Percentiles rank a stretch among this genome's conserved stretches.
Evolutionary conservation across 2,797 vertebrate species (phyloP).

Genomic region (Gadopsis bispinosus): DNA sequence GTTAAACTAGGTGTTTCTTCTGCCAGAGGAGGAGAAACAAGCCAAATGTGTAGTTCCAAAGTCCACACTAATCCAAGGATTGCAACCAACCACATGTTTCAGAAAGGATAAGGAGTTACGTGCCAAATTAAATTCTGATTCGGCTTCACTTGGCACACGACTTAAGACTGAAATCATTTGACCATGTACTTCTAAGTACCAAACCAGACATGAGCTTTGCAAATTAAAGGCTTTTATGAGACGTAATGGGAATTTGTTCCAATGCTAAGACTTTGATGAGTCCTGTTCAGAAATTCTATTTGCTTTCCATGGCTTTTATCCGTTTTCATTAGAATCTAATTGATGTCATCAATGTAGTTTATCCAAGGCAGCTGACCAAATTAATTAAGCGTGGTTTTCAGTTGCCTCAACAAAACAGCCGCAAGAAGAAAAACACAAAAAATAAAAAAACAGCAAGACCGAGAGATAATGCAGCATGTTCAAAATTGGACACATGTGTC

Average conservation of each 20-base stretch:
- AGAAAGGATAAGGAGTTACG: slow-evolving; percentile 77
- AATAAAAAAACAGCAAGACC: not conserved
- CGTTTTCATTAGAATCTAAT: slow-evolving; percentile 83
- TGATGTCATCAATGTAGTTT: slow-evolving; percentile 83
- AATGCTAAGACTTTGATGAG: slow-evolving; percentile 80
- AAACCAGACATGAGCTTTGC: slow-evolving; percentile 82
- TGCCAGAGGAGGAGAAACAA: slow-evolving; percentile 67
- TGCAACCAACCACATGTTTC: slow-evolving; percentile 81
- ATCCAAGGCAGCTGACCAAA: slow-evolving; percentile 81
- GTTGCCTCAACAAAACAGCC: slow-evolving; percentile 54
- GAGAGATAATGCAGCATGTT: slow-evolving; percentile 47
- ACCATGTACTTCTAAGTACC: slow-evolving; percentile 82
- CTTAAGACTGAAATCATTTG: slow-evolving; percentile 79
- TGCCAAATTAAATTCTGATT: slow-evolving; percentile 85
- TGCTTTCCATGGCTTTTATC: slow-evolving; percentile 76
- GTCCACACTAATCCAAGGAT: slow-evolving; percentile 84
- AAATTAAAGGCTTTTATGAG: slow-evolving; percentile 83
- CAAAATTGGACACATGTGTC: slow-evolving; percentile 63
- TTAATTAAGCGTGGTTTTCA: slow-evolving; percentile 77
- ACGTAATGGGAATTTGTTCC: slow-evolving; percentile 80
- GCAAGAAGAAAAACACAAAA: not conserved
- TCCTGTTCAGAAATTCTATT: slow-evolving; percentile 81
- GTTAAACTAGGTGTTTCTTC: slow-evolving; percentile 70
- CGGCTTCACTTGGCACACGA: slow-evolving; percentile 75
- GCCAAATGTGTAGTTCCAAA: slow-evolving; percentile 77